A percentile compares a stretch with the other conserved stretches of the same genome.
Evolutionary conservation across 2,888 invertebrate genomes (phyloP).

Genomic region (Stegophylla sp.): DNA sequence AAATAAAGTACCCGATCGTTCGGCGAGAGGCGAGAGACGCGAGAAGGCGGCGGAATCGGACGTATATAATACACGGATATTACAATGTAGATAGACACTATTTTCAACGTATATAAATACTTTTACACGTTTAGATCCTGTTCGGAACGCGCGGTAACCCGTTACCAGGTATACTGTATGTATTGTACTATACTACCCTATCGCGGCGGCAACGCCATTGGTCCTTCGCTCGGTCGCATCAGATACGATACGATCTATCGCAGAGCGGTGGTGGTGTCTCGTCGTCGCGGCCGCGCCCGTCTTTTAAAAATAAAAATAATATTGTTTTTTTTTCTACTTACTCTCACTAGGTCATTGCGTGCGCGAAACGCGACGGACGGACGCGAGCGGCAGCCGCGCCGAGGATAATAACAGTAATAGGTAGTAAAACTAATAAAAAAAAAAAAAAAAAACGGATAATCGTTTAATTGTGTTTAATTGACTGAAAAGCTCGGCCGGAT

Average conservation of each 20-base stretch:
- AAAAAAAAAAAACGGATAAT: slow-evolving; percentile 32
- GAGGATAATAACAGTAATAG: slow-evolving; percentile 5
- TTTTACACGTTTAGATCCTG: background rate
- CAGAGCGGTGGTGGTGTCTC: background rate
- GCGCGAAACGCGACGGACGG: slow-evolving; percentile 22
- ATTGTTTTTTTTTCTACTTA: background rate
- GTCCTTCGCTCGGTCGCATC: background rate
- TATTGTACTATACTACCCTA: too few species aligned
- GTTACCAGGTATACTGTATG: background rate
- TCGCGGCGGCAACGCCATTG: background rate
- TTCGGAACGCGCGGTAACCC: background rate
- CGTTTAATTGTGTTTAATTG: slow-evolving; percentile 43
- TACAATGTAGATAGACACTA: too few species aligned
- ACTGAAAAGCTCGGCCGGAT: slow-evolving; percentile 31
- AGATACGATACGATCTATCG: background rate
- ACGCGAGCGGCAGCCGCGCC: background rate
- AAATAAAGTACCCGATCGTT: too few species aligned
- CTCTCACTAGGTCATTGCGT: slow-evolving; percentile 39
- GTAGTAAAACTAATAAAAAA: slow-evolving; percentile 22
- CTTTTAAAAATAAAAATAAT: too few species aligned
- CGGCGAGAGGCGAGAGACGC: background rate
- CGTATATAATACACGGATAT: background rate
- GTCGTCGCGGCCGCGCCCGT: background rate
- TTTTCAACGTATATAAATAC: background rate
- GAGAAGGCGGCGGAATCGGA: background rate